phyloP scores from a whole-genome alignment of 2,888 invertebrate species.

The Watsonalla binaria region DNA sequence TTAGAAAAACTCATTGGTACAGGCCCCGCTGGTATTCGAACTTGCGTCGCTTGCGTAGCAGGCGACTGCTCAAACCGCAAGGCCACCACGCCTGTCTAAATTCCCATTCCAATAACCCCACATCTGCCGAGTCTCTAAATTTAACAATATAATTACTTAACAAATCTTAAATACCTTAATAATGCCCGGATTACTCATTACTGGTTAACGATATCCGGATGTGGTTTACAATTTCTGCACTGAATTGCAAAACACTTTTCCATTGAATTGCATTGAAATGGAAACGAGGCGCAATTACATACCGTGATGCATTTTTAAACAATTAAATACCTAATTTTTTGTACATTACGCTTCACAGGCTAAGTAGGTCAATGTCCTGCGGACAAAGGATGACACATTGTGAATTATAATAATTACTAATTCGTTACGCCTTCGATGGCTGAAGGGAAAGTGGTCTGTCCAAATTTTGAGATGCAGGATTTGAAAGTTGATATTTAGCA shows the following conservation, averaged over 20 bases:
- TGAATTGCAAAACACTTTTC: conserved; percentile 4
- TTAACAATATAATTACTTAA: no score
- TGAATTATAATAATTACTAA: conserved; percentile 15
- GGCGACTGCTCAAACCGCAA: no score
- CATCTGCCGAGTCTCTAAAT: no score
- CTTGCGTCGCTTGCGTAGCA: no score
- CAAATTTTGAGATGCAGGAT: neutral
- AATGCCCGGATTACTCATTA: neutral
- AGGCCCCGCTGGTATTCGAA: no score
- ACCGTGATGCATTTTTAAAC: neutral
- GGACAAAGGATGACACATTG: conserved; percentile 39
- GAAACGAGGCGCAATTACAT: neutral
- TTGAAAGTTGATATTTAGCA: neutral
- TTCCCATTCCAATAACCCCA: no score
- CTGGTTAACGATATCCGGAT: neutral
- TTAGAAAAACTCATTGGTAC: no score
- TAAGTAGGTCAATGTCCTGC: conserved; percentile 27
- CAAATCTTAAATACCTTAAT: neutral
- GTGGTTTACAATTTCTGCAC: neutral
- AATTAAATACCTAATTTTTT: conserved; percentile 11
- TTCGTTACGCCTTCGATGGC: conserved; percentile 5
- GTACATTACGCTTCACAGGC: conserved; percentile 27
- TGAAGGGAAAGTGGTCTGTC: neutral
- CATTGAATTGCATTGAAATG: conserved; percentile 1
- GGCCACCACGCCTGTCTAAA: no score